These are phyloP conservation scores for Garra rufa DNA, from an alignment of 2,113 vertebrate species.

Conservation along the genomic window DNA sequence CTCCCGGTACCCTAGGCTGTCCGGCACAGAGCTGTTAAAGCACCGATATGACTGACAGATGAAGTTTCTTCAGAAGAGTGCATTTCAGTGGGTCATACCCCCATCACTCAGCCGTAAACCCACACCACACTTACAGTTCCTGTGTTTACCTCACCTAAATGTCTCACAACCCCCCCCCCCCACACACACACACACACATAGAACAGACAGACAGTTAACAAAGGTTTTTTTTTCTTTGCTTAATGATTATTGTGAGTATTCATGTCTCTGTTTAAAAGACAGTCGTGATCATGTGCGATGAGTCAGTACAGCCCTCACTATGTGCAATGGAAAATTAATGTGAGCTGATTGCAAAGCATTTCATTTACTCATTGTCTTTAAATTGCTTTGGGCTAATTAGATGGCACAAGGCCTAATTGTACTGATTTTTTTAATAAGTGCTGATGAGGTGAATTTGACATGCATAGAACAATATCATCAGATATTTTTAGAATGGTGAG, in stretches of 20 bases:
- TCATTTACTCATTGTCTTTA: conserved; percentile 49
- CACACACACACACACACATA: not conserved
- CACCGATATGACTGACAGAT: conserved; percentile 46
- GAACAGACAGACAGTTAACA: not conserved
- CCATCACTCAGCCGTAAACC: conserved; percentile 43
- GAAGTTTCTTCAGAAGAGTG: conserved; percentile 46
- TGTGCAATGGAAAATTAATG: conserved; percentile 48
- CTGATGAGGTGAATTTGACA: conserved; percentile 2
- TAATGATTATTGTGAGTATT: not conserved
- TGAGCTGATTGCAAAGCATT: conserved; percentile 35
- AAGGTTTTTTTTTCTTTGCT: not conserved
- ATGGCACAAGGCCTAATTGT: conserved; percentile 29
- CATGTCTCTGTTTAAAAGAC: not conserved
- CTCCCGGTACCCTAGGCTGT: conserved; percentile 36
- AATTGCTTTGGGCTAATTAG: conserved; percentile 35
- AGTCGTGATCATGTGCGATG: not conserved
- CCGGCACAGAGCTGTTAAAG: conserved; percentile 22
- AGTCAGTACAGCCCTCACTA: conserved; percentile 17
- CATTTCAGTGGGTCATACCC: conserved; percentile 47
- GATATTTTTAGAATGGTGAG: not conserved
- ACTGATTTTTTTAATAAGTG: not conserved
- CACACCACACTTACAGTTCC: conserved; percentile 3
- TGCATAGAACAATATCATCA: not conserved
- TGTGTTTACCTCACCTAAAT: conserved; percentile 6
- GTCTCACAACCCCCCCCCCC: not conserved